phyloP scores from a whole-genome alignment of 2,113 vertebrate species.

The Cepphus grylle region DNA sequence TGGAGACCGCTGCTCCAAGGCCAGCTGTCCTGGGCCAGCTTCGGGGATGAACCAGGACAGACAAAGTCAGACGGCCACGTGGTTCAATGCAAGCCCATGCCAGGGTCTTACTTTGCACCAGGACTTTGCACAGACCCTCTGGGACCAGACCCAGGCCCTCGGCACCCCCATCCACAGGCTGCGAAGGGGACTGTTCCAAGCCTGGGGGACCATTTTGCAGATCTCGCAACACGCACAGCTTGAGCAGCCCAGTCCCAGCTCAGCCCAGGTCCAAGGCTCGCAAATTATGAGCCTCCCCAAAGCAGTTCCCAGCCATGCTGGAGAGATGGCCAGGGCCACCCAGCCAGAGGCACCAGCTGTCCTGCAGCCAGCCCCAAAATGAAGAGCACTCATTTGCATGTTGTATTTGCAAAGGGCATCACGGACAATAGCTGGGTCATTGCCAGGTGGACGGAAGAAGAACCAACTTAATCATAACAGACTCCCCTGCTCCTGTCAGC shows the following conservation, averaged over 20 bases:
- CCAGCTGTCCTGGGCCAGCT: neutral
- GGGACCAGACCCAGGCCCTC: neutral
- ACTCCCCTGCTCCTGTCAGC: neutral
- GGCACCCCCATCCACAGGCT: neutral
- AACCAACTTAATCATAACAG: neutral
- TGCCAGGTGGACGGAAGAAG: neutral
- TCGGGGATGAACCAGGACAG: neutral
- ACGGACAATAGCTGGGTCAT: neutral
- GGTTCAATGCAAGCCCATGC: no score
- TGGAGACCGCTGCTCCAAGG: neutral
- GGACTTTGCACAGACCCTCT: neutral
- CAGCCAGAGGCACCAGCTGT: neutral
- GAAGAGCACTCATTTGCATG: neutral
- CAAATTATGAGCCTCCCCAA: neutral
- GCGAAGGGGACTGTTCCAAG: no score
- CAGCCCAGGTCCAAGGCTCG: neutral
- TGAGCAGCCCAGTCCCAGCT: neutral
- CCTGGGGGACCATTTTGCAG: neutral
- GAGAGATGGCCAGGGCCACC: neutral
- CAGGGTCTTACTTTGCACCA: neutral
- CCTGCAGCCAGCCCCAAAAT: neutral
- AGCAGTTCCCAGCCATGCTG: neutral
- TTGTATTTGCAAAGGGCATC: neutral
- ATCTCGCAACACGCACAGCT: rapidly evolving
- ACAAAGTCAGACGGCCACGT: rapidly evolving